phyloP scores from a whole-genome alignment of 2,888 invertebrate species.

The Drosophila tripunctata region DNA sequence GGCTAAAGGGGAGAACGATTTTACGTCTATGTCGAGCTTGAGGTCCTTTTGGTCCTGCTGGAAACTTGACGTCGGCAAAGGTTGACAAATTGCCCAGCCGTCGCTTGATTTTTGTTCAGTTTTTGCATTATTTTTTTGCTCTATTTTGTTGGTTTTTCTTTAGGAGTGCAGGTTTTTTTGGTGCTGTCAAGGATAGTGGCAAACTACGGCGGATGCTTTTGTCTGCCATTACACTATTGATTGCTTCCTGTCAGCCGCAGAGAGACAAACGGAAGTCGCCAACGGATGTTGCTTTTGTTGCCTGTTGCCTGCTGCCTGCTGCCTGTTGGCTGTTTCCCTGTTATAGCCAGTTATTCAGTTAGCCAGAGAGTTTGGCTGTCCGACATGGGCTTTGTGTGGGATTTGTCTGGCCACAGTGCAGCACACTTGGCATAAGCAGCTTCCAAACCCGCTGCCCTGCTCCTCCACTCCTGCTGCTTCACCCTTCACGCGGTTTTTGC shows the following conservation, averaged over 20 bases:
- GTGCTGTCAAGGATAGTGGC: constrained; percentile 30
- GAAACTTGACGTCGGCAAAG: constrained; percentile 19
- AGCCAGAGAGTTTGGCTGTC: constrained; percentile 18
- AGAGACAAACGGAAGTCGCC: constrained; percentile 62
- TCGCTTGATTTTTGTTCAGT: constrained; percentile 35
- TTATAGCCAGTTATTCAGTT: constrained; percentile 12
- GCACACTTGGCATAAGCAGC: constrained; percentile 52
- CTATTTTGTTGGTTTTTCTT: constrained; percentile 10
- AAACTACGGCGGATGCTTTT: constrained; percentile 65
- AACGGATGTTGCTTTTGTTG: constrained; percentile 61
- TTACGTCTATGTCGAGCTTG: constrained; percentile 17
- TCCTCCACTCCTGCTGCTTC: background rate
- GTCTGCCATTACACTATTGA: constrained; percentile 80
- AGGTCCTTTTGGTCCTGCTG: background rate
- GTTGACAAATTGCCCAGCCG: constrained; percentile 67
- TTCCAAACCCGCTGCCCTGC: constrained; percentile 3
- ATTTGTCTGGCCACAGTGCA: constrained; percentile 38
- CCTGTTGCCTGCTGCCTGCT: constrained; percentile 12
- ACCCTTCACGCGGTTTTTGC: constrained; percentile 39
- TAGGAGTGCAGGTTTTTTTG: background rate
- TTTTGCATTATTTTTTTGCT: constrained; percentile 34
- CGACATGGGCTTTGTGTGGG: constrained; percentile 48
- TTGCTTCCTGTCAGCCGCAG: constrained; percentile 78
- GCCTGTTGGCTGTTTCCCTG: constrained; percentile 2
- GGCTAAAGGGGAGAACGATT: background rate